Evolutionary conservation across 2,797 vertebrate species (phyloP).

Genomic region (Dendrocincla fuliginosa): DNA sequence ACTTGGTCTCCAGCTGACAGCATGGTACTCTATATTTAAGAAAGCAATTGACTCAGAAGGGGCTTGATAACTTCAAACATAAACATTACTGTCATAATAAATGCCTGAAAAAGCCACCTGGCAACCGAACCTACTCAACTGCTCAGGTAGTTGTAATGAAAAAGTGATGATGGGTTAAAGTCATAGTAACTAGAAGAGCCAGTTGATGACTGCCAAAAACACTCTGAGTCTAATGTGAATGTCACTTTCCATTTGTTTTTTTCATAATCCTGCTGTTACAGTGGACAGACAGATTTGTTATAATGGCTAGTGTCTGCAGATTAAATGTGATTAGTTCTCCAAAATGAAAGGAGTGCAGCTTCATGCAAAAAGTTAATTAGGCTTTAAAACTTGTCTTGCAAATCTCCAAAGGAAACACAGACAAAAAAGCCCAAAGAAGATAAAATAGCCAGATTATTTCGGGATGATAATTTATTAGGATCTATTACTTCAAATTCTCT

Average conservation of each 20-base stretch:
- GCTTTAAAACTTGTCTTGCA: slow-evolving; percentile 18
- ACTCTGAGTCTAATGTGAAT: slow-evolving; percentile 21
- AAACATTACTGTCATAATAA: slow-evolving; percentile 47
- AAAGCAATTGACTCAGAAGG: background rate
- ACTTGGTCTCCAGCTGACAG: background rate
- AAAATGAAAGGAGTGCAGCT: slow-evolving; percentile 43
- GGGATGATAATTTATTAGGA: background rate
- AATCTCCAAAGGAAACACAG: background rate
- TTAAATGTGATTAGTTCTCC: slow-evolving; percentile 45
- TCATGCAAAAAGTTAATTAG: slow-evolving; percentile 20
- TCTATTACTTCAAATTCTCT: background rate
- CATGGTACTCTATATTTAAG: background rate
- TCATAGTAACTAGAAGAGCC: slow-evolving; percentile 35
- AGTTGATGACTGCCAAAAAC: slow-evolving; percentile 33
- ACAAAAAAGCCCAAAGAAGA: background rate
- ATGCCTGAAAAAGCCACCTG: slow-evolving; percentile 22
- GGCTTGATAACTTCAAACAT: slow-evolving; percentile 23
- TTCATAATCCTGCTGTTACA: slow-evolving; percentile 52
- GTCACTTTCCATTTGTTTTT: slow-evolving; percentile 67
- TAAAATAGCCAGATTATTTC: background rate
- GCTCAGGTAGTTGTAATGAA: slow-evolving; percentile 40
- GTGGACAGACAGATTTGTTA: slow-evolving; percentile 35
- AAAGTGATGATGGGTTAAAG: slow-evolving; percentile 43
- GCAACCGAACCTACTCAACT: background rate
- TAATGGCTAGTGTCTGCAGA: slow-evolving; percentile 52